These are phyloP conservation scores for Choloepus hoffmanni DNA, from an alignment of 2,113 vertebrate genomes.

Conservation along the genomic window DNA sequence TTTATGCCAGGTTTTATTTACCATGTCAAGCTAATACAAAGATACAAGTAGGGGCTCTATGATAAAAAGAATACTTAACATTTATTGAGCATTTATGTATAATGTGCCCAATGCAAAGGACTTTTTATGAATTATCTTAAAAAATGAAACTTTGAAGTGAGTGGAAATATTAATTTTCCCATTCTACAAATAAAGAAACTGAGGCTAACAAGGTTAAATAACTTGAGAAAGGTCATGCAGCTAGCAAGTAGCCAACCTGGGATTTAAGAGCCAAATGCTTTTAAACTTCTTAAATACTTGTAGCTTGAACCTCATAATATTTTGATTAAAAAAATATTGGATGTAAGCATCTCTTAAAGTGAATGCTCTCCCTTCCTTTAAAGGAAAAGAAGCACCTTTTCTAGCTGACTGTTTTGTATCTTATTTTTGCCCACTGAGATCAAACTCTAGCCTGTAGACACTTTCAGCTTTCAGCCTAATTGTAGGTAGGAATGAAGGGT, in stretches of 20 bases:
- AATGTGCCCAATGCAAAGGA: neutral
- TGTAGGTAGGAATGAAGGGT: neutral
- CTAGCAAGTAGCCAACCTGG: neutral
- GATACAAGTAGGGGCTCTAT: neutral
- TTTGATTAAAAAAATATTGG: neutral
- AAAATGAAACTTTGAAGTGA: neutral
- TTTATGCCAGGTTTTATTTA: neutral
- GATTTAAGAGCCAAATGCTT: neutral
- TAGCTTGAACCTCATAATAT: neutral
- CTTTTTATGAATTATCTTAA: neutral
- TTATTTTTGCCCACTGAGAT: neutral
- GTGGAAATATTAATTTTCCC: neutral
- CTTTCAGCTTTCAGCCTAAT: neutral
- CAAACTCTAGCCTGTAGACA: neutral
- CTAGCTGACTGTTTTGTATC: neutral
- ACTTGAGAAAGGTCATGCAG: neutral
- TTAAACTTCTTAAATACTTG: constrained; percentile 13
- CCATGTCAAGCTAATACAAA: neutral
- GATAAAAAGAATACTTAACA: neutral
- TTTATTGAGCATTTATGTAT: neutral
- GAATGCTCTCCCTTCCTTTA: neutral
- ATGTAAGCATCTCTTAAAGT: neutral
- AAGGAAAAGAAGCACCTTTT: neutral
- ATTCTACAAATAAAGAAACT: neutral
- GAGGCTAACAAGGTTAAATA: neutral